These are phyloP conservation scores for Strigamia maritima DNA, from an alignment of 2,888 invertebrate species.

Conservation along the genomic window DNA sequence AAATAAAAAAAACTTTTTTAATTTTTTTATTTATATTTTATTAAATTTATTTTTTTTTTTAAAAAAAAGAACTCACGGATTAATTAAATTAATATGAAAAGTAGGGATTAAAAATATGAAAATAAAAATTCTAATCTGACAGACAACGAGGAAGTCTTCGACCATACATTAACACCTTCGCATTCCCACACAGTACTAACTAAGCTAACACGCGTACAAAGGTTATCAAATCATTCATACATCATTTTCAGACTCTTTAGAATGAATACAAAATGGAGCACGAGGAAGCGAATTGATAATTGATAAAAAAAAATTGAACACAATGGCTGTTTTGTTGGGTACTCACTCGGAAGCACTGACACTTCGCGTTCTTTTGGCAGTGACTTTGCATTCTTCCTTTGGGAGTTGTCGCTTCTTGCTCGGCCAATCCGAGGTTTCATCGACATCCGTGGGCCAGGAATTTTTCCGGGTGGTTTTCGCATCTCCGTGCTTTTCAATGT, in stretches of 20 bases:
- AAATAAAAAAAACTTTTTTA: not conserved
- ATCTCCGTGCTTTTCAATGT: not conserved
- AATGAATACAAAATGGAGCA: not conserved
- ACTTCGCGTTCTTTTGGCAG: slow-evolving; percentile 1
- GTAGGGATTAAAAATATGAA: not conserved
- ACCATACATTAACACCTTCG: not conserved
- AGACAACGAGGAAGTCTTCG: not conserved
- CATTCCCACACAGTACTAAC: not conserved
- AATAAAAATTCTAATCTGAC: not conserved
- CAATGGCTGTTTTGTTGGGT: not conserved
- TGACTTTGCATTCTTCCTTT: not conserved
- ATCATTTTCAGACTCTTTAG: not conserved
- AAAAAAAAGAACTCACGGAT: not conserved
- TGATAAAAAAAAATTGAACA: not conserved
- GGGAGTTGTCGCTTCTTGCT: not conserved
- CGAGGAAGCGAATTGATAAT: not conserved
- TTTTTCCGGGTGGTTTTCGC: not conserved
- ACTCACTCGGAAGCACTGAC: slow-evolving; percentile 24
- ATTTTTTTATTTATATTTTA: not conserved
- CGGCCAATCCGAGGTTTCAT: not conserved
- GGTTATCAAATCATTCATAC: slow-evolving; percentile 6
- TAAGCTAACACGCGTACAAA: not conserved
- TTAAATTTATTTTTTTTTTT: too few species aligned
- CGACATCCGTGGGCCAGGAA: not conserved
- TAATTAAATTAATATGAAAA: slow-evolving; percentile 6